Evolutionary conservation across 2,888 invertebrate species (phyloP).

Genomic region (Argynnis bischoffii): DNA sequence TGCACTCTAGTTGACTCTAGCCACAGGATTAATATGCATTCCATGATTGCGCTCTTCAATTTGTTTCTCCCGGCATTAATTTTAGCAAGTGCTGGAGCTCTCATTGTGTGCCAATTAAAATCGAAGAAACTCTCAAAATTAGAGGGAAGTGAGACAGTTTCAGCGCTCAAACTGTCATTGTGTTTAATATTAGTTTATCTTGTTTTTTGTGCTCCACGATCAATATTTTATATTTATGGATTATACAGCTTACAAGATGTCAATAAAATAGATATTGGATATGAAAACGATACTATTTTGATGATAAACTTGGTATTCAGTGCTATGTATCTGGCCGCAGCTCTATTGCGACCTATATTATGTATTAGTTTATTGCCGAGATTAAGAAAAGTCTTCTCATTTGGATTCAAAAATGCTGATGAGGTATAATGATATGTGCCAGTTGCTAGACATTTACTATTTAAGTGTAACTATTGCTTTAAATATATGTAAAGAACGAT

Average conservation of each 20-base stretch:
- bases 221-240: constrained; percentile 57
- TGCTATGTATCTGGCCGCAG: constrained; percentile 54
- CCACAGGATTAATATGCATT: constrained; percentile 71
- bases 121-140: constrained; percentile 52
- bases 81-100: constrained; percentile 53
- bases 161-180: constrained; percentile 67
- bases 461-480: constrained; percentile 3
- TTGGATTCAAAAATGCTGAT: constrained; percentile 49
- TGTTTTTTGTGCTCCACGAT: constrained; percentile 65
- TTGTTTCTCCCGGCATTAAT: constrained; percentile 66
- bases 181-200: constrained; percentile 63
- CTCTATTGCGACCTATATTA: constrained; percentile 52
- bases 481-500: not conserved
- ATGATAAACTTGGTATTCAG: constrained; percentile 57
- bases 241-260: constrained; percentile 55
- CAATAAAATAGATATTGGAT: constrained; percentile 50
- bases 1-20: constrained; percentile 80
- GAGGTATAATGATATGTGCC: constrained; percentile 21
- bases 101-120: constrained; percentile 62
- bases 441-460: not conserved
- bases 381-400: constrained; percentile 56
- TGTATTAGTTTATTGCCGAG: constrained; percentile 52
- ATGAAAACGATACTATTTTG: constrained; percentile 48
- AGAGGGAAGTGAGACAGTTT: constrained; percentile 55
- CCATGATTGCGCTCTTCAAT: constrained; percentile 68